A percentile compares a stretch with the other conserved stretches of the same genome.
Conservation (phyloP, 1,140 invertebrate genomes). For the Hyphantria cunea region DNA sequence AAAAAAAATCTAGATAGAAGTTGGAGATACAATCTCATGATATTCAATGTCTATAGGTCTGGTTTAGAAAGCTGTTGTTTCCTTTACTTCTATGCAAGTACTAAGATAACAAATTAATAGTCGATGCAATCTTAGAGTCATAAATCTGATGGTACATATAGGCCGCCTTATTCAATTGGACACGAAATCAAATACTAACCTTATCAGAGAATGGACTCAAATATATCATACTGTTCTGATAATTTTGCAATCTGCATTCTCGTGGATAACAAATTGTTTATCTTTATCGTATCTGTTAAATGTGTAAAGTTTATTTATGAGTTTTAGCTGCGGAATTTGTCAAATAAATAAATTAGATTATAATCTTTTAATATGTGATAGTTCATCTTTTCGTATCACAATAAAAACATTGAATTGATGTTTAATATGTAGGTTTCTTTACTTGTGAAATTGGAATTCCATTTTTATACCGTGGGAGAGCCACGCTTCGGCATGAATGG, state of each 20-base stretch:
- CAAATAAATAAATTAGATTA: no score
- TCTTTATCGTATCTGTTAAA: conserved; percentile 5
- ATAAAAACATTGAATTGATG: no score
- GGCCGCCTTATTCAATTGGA: conserved; percentile 26
- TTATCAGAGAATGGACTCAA: conserved; percentile 23
- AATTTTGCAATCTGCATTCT: conserved; percentile 24
- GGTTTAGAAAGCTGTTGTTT: conserved; percentile 30
- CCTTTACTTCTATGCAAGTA: conserved; percentile 10
- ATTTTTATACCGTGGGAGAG: no score
- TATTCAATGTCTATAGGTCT: conserved; percentile 2
- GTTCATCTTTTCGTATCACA: no score
- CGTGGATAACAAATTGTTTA: conserved; percentile 18
- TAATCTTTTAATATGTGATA: no score
- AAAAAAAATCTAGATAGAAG: no score
- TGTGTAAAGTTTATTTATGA: no score
- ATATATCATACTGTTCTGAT: conserved; percentile 22
- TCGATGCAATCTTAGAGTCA: conserved; percentile 16
- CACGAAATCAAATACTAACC: conserved; percentile 15
- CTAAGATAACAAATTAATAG: conserved; percentile 33
- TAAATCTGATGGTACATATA: conserved; percentile 30
- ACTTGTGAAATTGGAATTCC: no score
- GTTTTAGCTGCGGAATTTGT: no score
- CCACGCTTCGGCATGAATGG: no score
- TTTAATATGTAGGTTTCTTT: no score
- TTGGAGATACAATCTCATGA: no score